Conservation (phyloP, 2,888 invertebrate species). For the Raillietiella orientalis region DNA sequence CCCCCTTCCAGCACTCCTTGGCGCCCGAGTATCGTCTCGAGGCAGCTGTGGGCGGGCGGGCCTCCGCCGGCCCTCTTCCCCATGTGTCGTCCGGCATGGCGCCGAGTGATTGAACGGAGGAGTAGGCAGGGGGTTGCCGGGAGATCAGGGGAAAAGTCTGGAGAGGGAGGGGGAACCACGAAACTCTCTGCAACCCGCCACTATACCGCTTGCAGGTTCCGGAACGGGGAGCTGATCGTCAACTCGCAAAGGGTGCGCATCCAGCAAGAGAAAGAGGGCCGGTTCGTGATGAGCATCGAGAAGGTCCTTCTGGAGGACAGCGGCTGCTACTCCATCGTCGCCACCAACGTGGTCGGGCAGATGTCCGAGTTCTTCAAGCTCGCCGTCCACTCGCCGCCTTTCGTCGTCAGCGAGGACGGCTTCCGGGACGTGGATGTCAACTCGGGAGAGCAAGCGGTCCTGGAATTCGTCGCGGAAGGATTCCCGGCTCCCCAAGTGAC, state of each 20-base stretch:
- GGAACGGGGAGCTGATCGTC: slow-evolving; percentile 46
- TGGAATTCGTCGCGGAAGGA: slow-evolving; percentile 40
- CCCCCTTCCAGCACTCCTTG: too few species aligned
- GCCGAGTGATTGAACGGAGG: too few species aligned
- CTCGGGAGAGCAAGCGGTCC: too few species aligned
- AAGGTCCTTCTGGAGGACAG: slow-evolving; percentile 19
- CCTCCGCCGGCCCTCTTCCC: too few species aligned
- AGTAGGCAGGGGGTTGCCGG: too few species aligned
- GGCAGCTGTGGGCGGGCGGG: too few species aligned
- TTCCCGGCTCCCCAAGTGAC: slow-evolving; percentile 48
- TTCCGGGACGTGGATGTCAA: slow-evolving; percentile 1
- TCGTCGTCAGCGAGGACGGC: slow-evolving; percentile 16
- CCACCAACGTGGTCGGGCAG: slow-evolving; percentile 38
- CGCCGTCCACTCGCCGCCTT: slow-evolving; percentile 45
- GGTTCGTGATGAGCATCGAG: slow-evolving; percentile 31
- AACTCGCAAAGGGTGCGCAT: slow-evolving; percentile 35
- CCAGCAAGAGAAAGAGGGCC: slow-evolving; percentile 27
- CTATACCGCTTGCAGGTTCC: slow-evolving; percentile 20
- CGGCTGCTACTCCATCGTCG: slow-evolving; percentile 12
- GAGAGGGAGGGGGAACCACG: too few species aligned
- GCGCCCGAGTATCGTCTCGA: too few species aligned
- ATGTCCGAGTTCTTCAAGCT: slow-evolving; percentile 70
- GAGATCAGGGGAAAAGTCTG: too few species aligned
- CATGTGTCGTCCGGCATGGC: too few species aligned
- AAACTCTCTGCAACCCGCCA: neutral